phyloP scores from a whole-genome alignment of 2,113 vertebrate genomes.

The Thamnophis sirtalis region DNA sequence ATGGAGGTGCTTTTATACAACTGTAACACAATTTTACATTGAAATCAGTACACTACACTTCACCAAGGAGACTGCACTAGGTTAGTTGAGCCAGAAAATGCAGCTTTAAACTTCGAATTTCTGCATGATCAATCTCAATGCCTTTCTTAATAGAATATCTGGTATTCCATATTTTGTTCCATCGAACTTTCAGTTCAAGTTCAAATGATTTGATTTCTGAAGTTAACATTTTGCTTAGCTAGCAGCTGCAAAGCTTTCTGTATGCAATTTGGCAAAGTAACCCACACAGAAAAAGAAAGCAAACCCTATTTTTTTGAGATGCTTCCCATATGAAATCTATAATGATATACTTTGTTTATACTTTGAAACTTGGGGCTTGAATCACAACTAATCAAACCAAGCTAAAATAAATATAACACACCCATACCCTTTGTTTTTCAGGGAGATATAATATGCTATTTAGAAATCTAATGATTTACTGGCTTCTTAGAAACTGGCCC shows the following conservation, averaged over 20 bases:
- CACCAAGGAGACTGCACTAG: not conserved
- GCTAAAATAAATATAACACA: not conserved
- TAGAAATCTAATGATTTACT: not conserved
- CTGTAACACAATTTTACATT: not conserved
- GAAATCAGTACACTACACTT: not conserved
- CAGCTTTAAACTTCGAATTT: not conserved
- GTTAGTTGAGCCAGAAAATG: not conserved
- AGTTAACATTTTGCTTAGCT: not conserved
- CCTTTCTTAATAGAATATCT: not conserved
- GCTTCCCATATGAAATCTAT: not conserved
- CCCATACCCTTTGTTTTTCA: not conserved
- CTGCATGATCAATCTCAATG: not conserved
- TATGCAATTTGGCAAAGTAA: not conserved
- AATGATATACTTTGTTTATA: not conserved
- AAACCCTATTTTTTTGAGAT: not conserved
- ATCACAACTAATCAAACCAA: not conserved
- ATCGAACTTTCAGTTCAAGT: not conserved
- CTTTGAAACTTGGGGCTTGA: not conserved
- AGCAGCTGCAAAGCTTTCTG: not conserved
- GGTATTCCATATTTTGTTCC: not conserved
- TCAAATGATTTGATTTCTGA: not conserved
- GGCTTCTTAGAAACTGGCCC: not conserved
- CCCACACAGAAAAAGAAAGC: not conserved
- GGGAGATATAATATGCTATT: not conserved
- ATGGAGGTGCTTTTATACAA: not conserved